phyloP scores from a whole-genome alignment of 2,888 invertebrate genomes.

The Druceiella hillmani region DNA sequence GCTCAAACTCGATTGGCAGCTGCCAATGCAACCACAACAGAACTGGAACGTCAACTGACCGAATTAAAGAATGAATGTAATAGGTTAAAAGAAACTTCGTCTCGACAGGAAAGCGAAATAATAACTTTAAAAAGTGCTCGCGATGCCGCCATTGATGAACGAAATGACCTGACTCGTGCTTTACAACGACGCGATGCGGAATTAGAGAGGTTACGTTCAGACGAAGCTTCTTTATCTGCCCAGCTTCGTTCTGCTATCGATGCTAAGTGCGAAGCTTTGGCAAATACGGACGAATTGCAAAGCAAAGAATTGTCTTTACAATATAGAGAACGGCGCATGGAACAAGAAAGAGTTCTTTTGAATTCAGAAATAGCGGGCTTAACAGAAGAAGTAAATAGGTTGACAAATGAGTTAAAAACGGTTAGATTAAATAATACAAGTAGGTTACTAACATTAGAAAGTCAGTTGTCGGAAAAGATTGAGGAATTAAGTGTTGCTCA shows the following conservation, averaged over 20 bases:
- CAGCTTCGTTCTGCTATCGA: conserved; percentile 71
- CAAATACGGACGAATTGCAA: conserved; percentile 73
- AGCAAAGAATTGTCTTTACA: conserved; percentile 74
- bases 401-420: conserved; percentile 72
- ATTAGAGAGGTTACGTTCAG: conserved; percentile 65
- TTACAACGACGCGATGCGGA: conserved; percentile 68
- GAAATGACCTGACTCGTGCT: conserved; percentile 66
- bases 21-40: conserved; percentile 56
- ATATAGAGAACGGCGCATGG: conserved; percentile 77
- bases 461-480: conserved; percentile 68
- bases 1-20: conserved; percentile 56
- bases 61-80: conserved; percentile 57
- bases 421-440: conserved; percentile 64
- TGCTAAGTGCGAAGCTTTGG: conserved; percentile 79
- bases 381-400: conserved; percentile 71
- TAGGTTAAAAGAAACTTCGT: conserved; percentile 58
- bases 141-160: conserved; percentile 67
- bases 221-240: conserved; percentile 61
- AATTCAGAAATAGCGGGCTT: conserved; percentile 74
- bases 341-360: conserved; percentile 72
- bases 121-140: conserved; percentile 63
- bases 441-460: conserved; percentile 63
- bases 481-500: conserved; percentile 74
- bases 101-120: conserved; percentile 60
- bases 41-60: conserved; percentile 60